These are phyloP conservation scores for Ctenomys sociabilis DNA, from an alignment of 2,113 vertebrate species.

Conservation along the genomic window DNA sequence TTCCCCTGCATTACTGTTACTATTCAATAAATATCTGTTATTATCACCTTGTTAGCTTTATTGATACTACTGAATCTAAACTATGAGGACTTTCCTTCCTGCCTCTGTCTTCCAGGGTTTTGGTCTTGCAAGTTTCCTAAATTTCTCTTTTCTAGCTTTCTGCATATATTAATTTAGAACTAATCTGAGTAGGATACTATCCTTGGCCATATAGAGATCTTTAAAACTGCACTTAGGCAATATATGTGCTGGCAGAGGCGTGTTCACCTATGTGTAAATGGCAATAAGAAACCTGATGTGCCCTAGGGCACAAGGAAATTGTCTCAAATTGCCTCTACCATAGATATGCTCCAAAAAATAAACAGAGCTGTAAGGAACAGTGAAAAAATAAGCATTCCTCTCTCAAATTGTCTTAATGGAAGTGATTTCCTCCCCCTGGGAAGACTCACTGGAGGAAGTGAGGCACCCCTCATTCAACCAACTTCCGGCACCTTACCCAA, in stretches of 20 bases:
- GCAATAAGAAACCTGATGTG: background rate
- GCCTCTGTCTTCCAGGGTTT: background rate
- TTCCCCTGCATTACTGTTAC: background rate
- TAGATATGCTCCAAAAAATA: background rate
- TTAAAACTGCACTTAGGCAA: background rate
- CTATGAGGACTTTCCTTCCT: background rate
- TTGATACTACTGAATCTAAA: background rate
- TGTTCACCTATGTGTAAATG: background rate
- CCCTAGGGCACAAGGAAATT: background rate
- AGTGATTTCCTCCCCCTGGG: background rate
- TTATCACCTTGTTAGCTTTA: background rate
- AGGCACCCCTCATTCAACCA: background rate
- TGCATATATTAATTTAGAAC: background rate
- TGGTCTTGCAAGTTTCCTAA: background rate
- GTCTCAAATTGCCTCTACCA: background rate
- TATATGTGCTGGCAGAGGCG: background rate
- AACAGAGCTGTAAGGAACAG: accelerated
- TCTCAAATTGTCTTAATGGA: background rate
- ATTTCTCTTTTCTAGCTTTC: background rate
- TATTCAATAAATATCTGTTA: background rate
- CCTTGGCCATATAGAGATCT: background rate
- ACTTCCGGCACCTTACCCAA: accelerated
- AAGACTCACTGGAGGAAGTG: background rate
- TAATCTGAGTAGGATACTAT: background rate
- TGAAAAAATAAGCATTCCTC: background rate